These are phyloP conservation scores for Ctenopoma multispine DNA, from an alignment of 2,797 vertebrate genomes.

Conservation along the genomic window DNA sequence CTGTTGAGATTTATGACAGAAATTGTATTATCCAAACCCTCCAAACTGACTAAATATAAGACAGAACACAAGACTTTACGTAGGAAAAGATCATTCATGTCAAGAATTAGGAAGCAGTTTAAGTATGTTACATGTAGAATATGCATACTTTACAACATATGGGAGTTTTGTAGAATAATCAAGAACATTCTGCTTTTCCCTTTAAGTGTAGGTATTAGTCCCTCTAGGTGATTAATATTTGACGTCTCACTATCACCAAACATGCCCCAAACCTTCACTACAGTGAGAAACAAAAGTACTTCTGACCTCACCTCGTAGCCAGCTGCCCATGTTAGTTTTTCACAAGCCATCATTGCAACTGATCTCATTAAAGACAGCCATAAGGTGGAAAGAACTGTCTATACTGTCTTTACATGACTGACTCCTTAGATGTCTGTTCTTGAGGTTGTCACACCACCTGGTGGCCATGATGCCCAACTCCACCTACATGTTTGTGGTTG, in stretches of 20 bases:
- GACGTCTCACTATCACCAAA: constrained; percentile 21
- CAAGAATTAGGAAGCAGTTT: constrained; percentile 8
- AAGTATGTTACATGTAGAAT: constrained; percentile 2
- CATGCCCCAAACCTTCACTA: constrained; percentile 1
- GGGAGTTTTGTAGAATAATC: constrained; percentile 7
- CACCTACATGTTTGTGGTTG: constrained; percentile 1
- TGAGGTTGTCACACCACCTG: constrained; percentile 73
- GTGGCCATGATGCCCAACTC: constrained; percentile 58
- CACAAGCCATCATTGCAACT: constrained; percentile 38
- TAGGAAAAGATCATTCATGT: background rate
- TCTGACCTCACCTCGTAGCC: constrained; percentile 36
- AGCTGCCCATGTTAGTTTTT: constrained; percentile 29
- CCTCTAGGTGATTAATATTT: constrained; percentile 2
- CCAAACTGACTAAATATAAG: background rate
- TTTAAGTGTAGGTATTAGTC: constrained; percentile 19
- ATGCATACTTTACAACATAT: background rate
- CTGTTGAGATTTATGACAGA: constrained; percentile 40
- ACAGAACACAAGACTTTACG: background rate
- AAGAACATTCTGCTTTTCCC: constrained; percentile 37
- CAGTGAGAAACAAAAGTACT: constrained; percentile 30
- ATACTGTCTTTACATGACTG: background rate
- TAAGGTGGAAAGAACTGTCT: constrained; percentile 22
- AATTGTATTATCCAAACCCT: constrained; percentile 30
- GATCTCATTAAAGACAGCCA: constrained; percentile 27
- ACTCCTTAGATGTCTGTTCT: constrained; percentile 21